These are phyloP conservation scores for Branchinecta lynchi DNA, from an alignment of 1,140 invertebrate genomes.

Conservation along the genomic window DNA sequence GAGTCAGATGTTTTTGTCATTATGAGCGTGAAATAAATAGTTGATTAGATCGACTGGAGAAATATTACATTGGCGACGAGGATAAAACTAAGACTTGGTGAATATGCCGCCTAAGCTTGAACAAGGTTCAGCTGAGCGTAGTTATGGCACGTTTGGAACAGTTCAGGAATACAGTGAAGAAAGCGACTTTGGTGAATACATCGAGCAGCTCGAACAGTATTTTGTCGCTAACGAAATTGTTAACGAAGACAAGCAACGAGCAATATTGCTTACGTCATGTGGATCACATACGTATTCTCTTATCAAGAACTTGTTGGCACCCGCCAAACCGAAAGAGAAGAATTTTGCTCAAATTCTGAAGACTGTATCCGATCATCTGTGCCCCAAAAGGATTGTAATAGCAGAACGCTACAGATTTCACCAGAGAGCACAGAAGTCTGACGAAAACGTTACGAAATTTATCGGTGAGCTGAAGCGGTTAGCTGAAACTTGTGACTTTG, in stretches of 20 bases:
- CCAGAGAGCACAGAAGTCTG: conserved; percentile 12
- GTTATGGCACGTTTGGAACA: not conserved
- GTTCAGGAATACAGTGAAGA: not conserved
- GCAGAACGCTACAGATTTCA: conserved; percentile 18
- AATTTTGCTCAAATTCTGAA: conserved; percentile 14
- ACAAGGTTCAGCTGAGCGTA: no score
- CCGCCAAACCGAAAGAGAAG: conserved; percentile 12
- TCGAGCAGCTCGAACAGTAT: not conserved
- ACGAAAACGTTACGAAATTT: conserved; percentile 13
- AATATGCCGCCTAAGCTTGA: no score
- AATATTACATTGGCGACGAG: no score
- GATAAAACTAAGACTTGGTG: no score
- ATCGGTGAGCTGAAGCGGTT: conserved; percentile 13
- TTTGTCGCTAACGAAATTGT: not conserved
- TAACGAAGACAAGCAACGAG: not conserved
- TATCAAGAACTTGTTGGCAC: conserved; percentile 14
- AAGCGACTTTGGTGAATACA: not conserved
- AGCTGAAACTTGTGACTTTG: conserved; percentile 18
- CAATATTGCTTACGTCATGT: not conserved
- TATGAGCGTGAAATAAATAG: no score
- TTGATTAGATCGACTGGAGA: no score
- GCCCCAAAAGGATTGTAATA: conserved; percentile 15
- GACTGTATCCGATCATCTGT: conserved; percentile 13
- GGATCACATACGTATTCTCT: not conserved
- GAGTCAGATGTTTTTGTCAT: no score